A percentile compares a stretch with the other conserved stretches of the same genome.
Evolutionary conservation across 2,797 vertebrate genomes (phyloP).

Genomic region (Mormyrus proboscirostris): DNA sequence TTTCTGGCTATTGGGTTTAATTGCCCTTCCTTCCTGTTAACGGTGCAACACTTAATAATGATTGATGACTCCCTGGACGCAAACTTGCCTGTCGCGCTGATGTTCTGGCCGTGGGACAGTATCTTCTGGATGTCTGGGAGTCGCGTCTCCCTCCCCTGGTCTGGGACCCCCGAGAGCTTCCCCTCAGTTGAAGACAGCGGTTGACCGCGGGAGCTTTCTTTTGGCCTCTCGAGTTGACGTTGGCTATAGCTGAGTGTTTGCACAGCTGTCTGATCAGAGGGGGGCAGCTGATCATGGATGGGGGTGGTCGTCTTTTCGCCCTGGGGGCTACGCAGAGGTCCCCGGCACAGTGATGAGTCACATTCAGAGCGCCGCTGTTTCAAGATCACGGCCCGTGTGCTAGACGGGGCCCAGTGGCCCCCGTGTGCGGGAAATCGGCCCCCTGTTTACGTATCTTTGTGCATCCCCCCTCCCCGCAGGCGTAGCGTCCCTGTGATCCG

Average conservation of each 20-base stretch:
- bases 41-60: background rate
- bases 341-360: background rate
- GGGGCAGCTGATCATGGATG: background rate
- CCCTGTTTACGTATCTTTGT: background rate
- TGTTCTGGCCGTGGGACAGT: background rate
- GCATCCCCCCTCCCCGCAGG: constrained; percentile 52
- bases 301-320: background rate
- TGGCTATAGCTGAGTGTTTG: background rate
- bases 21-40: background rate
- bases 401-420: background rate
- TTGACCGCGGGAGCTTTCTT: background rate
- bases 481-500: constrained; percentile 75
- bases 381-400: background rate
- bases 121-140: background rate
- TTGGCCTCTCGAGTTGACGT: background rate
- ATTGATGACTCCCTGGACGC: background rate
- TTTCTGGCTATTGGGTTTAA: background rate
- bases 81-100: background rate
- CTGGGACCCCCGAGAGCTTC: background rate
- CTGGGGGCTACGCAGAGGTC: background rate
- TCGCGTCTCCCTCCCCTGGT: background rate
- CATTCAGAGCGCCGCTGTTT: background rate
- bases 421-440: background rate
- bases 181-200: background rate
- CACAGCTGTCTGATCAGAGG: constrained; percentile 1